Conservation (phyloP, 2,113 vertebrate species). For the Bubalus kerabau region DNA sequence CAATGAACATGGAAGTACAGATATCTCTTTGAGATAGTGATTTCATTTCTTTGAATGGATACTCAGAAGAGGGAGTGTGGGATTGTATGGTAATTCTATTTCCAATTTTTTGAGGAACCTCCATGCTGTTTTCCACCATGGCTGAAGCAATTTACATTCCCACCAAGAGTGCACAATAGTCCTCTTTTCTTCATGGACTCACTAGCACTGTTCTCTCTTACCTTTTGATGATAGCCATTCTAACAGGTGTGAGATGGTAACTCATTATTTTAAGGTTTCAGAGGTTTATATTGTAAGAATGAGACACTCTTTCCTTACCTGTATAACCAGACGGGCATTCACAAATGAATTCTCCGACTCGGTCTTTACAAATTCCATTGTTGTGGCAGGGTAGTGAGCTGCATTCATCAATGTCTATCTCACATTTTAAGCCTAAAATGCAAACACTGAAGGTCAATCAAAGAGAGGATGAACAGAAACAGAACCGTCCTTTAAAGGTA, state of each 20-base stretch:
- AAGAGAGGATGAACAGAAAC: neutral
- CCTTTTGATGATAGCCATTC: neutral
- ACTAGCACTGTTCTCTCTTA: neutral
- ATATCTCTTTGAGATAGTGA: neutral
- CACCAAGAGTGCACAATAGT: neutral
- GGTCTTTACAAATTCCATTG: conserved; percentile 89
- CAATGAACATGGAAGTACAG: neutral
- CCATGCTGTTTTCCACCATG: neutral
- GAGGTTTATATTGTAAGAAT: neutral
- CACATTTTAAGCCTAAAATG: conserved; percentile 93
- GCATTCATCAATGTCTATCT: conserved; percentile 93
- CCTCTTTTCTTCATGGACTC: neutral
- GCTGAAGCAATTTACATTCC: neutral
- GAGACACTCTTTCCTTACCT: conserved; percentile 79
- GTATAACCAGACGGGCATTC: conserved; percentile 90
- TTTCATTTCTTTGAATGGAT: neutral
- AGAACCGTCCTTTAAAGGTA: neutral
- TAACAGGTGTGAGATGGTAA: neutral
- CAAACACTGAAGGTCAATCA: conserved; percentile 31
- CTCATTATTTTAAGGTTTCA: neutral
- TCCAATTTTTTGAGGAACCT: neutral
- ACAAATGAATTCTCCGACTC: conserved; percentile 88
- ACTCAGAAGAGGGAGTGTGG: neutral
- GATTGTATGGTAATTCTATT: neutral
- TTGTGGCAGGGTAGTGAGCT: conserved; percentile 91